Percentiles rank a stretch among this genome's conserved stretches.
These are phyloP conservation scores for Philopotamus ludificatus DNA, from an alignment of 1,140 invertebrate genomes.

Conservation along the genomic window DNA sequence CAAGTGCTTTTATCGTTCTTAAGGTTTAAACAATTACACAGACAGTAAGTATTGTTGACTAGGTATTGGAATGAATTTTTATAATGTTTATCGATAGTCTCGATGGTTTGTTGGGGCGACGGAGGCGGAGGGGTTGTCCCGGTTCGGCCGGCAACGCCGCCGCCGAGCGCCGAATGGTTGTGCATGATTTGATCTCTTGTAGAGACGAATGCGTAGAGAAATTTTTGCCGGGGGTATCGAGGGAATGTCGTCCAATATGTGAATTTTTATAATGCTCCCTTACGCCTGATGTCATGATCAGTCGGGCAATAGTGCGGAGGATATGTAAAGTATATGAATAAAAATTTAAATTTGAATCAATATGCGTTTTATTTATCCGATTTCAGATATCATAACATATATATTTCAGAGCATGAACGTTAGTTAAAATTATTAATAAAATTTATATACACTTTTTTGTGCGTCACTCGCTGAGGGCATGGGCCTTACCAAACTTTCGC, in stretches of 20 bases:
- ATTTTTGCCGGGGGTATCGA: neutral
- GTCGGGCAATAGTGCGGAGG: neutral
- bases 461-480: too few relatives aligned
- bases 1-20: conserved; percentile 30
- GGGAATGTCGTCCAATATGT: neutral
- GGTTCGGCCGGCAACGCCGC: too few relatives aligned
- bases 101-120: neutral
- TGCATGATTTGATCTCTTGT: neutral
- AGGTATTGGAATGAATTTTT: conserved; percentile 1
- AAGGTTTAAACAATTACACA: conserved; percentile 14
- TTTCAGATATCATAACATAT: too few relatives aligned
- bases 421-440: too few relatives aligned
- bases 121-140: too few relatives aligned
- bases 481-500: too few relatives aligned
- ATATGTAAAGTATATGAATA: neutral
- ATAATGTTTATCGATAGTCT: neutral
- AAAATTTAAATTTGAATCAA: neutral
- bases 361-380: neutral
- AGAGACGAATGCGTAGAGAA: neutral
- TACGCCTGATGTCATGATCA: too few relatives aligned
- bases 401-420: too few relatives aligned
- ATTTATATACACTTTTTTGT: too few relatives aligned
- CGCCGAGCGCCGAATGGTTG: too few relatives aligned
- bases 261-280: too few relatives aligned
- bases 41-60: conserved; percentile 7